Percentiles rank a stretch among this genome's conserved stretches.
Conservation (phyloP, 2,797 vertebrate species). For the Xenopus petersii region DNA sequence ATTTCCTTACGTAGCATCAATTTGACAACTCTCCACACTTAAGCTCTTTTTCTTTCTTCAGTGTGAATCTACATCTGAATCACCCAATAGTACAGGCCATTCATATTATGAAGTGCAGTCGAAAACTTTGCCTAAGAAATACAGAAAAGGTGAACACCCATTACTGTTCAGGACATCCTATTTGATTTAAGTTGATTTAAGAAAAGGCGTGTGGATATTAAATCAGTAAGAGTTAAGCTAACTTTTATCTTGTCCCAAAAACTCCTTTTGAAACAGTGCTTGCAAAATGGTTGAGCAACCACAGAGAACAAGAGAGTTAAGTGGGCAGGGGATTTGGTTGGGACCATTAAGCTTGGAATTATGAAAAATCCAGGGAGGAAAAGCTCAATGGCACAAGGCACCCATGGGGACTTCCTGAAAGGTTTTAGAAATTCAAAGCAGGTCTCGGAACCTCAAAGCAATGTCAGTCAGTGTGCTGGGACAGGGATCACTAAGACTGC, state of each 20-base stretch:
- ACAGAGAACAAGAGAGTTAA: slow-evolving; percentile 7
- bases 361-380: slow-evolving; percentile 55
- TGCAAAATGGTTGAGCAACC: slow-evolving; percentile 48
- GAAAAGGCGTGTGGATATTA: slow-evolving; percentile 46
- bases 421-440: slow-evolving; percentile 67
- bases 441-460: slow-evolving; percentile 55
- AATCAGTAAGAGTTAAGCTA: slow-evolving; percentile 47
- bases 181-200: slow-evolving; percentile 52
- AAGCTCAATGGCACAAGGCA: slow-evolving; percentile 62
- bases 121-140: slow-evolving; percentile 15
- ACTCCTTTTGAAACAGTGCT: slow-evolving; percentile 40
- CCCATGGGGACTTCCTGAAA: slow-evolving; percentile 67
- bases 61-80: too few relatives aligned
- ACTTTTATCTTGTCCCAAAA: slow-evolving; percentile 9
- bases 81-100: slow-evolving; percentile 9
- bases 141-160: slow-evolving; percentile 13
- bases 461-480: slow-evolving; percentile 58
- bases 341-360: slow-evolving; percentile 52
- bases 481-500: slow-evolving; percentile 60
- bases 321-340: neutral
- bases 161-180: slow-evolving; percentile 26
- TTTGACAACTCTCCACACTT: slow-evolving; percentile 6
- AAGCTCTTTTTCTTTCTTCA: neutral
- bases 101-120: slow-evolving; percentile 14
- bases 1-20: slow-evolving; percentile 11